Conservation (phyloP, 2,797 vertebrate genomes). For the Cirrhinus mrigala region DNA sequence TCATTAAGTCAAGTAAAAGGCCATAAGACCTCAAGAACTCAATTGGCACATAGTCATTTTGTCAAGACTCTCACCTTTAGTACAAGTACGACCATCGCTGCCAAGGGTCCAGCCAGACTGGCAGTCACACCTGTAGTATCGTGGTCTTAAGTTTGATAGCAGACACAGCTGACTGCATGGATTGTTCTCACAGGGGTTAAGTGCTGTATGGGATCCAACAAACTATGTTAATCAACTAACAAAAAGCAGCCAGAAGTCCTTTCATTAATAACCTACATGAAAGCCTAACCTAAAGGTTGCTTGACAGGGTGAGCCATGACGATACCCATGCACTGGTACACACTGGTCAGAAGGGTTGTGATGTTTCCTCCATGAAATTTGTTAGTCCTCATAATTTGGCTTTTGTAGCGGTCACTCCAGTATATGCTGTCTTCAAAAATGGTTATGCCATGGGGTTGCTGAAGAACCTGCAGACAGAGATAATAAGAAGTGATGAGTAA, state of each 20-base stretch:
- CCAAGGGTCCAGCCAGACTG: conserved; percentile 90
- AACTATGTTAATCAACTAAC: conserved; percentile 4
- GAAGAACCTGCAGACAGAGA: conserved; percentile 78
- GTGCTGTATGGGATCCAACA: conserved; percentile 73
- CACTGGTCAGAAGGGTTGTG: conserved; percentile 81
- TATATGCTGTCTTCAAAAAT: conserved; percentile 91
- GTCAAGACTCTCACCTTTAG: conserved; percentile 79
- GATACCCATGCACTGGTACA: conserved; percentile 87
- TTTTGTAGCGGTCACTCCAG: conserved; percentile 88
- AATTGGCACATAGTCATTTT: neutral
- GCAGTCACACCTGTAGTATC: conserved; percentile 88
- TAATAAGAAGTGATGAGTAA: neutral
- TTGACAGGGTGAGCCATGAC: conserved; percentile 86
- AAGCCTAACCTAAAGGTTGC: conserved; percentile 84
- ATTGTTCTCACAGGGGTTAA: conserved; percentile 83
- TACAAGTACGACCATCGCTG: conserved; percentile 83
- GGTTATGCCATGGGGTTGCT: conserved; percentile 88
- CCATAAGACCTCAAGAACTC: neutral
- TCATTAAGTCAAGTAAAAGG: conserved; percentile 22
- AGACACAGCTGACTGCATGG: conserved; percentile 90
- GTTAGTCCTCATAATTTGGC: conserved; percentile 87
- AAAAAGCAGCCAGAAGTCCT: neutral
- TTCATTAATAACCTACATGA: neutral
- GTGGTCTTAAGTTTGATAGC: conserved; percentile 82
- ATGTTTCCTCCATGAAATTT: conserved; percentile 93